These are phyloP conservation scores for Rhinogobio ventralis DNA, from an alignment of 2,797 vertebrate species.

Conservation along the genomic window DNA sequence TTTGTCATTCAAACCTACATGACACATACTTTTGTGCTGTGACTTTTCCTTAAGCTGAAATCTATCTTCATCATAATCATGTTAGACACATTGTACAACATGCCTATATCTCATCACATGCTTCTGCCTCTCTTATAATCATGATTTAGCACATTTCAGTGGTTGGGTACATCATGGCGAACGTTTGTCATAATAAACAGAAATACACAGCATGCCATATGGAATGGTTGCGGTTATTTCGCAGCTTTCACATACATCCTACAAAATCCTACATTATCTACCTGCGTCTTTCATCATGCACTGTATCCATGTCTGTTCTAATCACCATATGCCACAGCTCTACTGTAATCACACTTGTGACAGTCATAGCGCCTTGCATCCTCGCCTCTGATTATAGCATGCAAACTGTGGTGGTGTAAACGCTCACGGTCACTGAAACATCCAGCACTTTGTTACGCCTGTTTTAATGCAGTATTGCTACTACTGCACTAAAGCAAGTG, in stretches of 20 bases:
- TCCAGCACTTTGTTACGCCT: neutral
- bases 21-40: slow-evolving; percentile 58
- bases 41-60: slow-evolving; percentile 63
- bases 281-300: slow-evolving; percentile 15
- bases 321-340: slow-evolving; percentile 33
- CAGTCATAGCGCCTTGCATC: slow-evolving; percentile 18
- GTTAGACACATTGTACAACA: neutral
- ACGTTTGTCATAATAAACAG: slow-evolving; percentile 6
- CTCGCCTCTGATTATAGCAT: slow-evolving; percentile 37
- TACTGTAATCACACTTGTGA: slow-evolving; percentile 24
- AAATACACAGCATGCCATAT: slow-evolving; percentile 15
- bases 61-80: slow-evolving; percentile 12
- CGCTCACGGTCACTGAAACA: slow-evolving; percentile 7
- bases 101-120: neutral
- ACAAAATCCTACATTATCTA: slow-evolving; percentile 8
- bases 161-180: neutral
- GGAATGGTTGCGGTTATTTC: neutral
- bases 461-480: neutral
- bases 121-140: neutral
- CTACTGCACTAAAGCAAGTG: neutral
- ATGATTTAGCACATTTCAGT: neutral
- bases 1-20: slow-evolving; percentile 15
- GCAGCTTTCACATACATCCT: neutral
- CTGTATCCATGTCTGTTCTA: slow-evolving; percentile 13
- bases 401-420: slow-evolving; percentile 17